Percentiles rank a stretch among this genome's conserved stretches.
phyloP scores from a whole-genome alignment of 92 coral and sea anemone species.

The Pocillopora meandrina region DNA sequence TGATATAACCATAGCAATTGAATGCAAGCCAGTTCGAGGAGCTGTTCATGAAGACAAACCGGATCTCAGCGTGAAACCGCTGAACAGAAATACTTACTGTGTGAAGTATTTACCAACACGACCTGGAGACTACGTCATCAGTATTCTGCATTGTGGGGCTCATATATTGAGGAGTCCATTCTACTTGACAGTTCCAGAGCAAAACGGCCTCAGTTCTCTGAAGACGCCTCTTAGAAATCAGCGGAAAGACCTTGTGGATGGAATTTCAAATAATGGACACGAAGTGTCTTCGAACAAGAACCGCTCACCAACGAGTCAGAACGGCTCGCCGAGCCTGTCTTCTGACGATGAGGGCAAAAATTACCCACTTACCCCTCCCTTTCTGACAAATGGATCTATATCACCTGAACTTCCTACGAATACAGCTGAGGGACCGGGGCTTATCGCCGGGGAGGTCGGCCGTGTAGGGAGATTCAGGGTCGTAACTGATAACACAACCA shows the following conservation, averaged over 20 bases:
- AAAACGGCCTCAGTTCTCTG: constrained; percentile 8
- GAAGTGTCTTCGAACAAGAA: not conserved
- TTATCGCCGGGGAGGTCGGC: constrained; percentile 90
- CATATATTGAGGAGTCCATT: constrained; percentile 97
- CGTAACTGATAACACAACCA: constrained; percentile 86
- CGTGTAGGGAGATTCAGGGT: constrained; percentile 87
- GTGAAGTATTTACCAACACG: constrained; percentile 91
- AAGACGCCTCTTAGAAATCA: constrained; percentile 7
- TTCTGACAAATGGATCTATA: not conserved
- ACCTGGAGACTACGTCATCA: constrained; percentile 91
- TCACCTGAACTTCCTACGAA: constrained; percentile 60
- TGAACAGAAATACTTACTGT: constrained; percentile 85
- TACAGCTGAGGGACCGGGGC: constrained; percentile 92
- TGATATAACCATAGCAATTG: constrained; percentile 95
- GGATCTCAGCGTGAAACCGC: constrained; percentile 83
- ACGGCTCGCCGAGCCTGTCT: constrained; percentile 16
- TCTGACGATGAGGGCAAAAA: constrained; percentile 26
- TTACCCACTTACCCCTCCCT: constrained; percentile 3
- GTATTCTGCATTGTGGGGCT: constrained; percentile 88
- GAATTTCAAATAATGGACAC: constrained; percentile 17
- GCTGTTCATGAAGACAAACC: constrained; percentile 83
- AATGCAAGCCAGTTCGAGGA: constrained; percentile 82
- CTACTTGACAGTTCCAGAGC: constrained; percentile 79
- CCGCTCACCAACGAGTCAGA: constrained; percentile 2
- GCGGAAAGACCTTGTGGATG: constrained; percentile 3